These are phyloP conservation scores for Epinephelus coioides DNA, from an alignment of 2,797 vertebrate species.

Conservation along the genomic window DNA sequence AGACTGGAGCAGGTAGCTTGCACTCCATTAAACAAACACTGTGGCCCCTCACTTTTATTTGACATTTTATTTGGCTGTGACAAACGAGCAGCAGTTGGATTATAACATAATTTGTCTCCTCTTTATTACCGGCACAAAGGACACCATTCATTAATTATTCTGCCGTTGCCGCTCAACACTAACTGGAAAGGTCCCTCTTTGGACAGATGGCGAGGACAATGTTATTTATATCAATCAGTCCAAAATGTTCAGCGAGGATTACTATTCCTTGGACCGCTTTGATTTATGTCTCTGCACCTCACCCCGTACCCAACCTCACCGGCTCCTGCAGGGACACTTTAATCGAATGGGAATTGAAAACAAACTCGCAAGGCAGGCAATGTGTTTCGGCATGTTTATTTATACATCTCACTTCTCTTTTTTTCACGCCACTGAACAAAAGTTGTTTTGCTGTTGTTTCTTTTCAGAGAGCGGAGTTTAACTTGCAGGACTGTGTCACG, in stretches of 20 bases:
- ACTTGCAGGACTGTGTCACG: background rate
- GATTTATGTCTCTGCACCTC: conserved; percentile 98
- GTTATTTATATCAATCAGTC: conserved; percentile 99
- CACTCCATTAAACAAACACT: conserved; percentile 98
- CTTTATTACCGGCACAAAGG: conserved; percentile 99
- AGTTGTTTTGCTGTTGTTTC: conserved; percentile 47
- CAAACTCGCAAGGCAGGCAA: conserved; percentile 64
- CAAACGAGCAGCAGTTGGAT: conserved; percentile 99
- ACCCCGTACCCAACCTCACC: conserved; percentile 88
- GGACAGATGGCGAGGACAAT: conserved; percentile 99
- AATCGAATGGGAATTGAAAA: conserved; percentile 83
- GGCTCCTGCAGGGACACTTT: conserved; percentile 81
- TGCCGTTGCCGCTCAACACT: conserved; percentile 98
- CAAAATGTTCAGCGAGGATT: conserved; percentile 99
- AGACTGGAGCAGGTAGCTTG: conserved; percentile 95
- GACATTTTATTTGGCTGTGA: conserved; percentile 99
- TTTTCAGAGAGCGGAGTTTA: background rate
- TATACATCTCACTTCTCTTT: conserved; percentile 57
- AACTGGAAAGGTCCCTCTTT: conserved; percentile 99
- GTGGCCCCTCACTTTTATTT: conserved; percentile 99
- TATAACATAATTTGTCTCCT: conserved; percentile 99
- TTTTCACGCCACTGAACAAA: conserved; percentile 33
- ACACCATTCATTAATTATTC: conserved; percentile 99
- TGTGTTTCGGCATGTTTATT: conserved; percentile 79
- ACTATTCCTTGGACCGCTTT: conserved; percentile 98